These are phyloP conservation scores for Scopus umbretta DNA, from an alignment of 2,113 vertebrate species.

Conservation along the genomic window DNA sequence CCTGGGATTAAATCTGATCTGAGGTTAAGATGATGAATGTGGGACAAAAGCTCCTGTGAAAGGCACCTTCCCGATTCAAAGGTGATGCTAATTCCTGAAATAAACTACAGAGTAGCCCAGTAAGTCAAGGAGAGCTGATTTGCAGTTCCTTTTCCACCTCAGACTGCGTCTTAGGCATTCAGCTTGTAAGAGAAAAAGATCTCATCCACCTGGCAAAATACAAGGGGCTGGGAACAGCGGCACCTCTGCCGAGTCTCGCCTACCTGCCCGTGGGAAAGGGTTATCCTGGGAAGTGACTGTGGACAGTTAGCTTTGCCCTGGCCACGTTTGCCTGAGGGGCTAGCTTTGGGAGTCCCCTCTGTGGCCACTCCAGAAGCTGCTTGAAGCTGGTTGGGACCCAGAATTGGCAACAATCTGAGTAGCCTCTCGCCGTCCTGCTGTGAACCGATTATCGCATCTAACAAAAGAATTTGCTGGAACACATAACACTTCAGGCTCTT, in stretches of 20 bases:
- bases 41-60: not conserved
- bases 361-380: slow-evolving; percentile 43
- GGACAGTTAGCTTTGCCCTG: not conserved
- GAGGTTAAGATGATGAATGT: not conserved
- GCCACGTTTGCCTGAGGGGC: not conserved
- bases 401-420: slow-evolving; percentile 51
- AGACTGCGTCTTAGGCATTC: not conserved
- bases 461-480: slow-evolving; percentile 67
- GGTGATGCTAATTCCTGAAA: slow-evolving; percentile 10
- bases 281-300: not conserved
- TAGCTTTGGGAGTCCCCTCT: slow-evolving; percentile 7
- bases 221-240: not conserved
- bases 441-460: slow-evolving; percentile 62
- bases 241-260: not conserved
- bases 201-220: not conserved
- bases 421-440: slow-evolving; percentile 54
- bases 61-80: not conserved
- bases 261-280: not conserved
- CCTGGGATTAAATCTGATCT: not conserved
- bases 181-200: not conserved
- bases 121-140: not conserved
- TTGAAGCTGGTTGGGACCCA: slow-evolving; percentile 46
- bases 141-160: not conserved
- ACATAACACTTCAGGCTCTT: slow-evolving; percentile 67
- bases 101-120: not conserved